A percentile compares a stretch with the other conserved stretches of the same genome.
Conservation (phyloP, 2,113 vertebrate species). For the Gobiocypris rarus region DNA sequence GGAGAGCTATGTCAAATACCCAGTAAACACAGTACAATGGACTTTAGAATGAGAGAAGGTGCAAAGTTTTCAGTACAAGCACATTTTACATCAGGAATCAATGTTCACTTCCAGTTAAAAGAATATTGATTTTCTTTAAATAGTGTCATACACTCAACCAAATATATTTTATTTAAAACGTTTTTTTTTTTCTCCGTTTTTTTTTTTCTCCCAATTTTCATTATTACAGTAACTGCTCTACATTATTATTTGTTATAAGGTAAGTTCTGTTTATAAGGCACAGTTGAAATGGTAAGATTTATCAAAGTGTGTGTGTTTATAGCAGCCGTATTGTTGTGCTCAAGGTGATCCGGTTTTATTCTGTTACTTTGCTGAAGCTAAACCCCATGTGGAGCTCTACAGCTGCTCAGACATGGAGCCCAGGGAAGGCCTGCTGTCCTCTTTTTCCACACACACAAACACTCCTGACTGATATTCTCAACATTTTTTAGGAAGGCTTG, state of each 20-base stretch:
- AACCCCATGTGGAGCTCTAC: conserved; percentile 54
- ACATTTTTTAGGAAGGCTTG: not conserved
- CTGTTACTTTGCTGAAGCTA: conserved; percentile 51
- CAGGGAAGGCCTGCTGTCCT: conserved; percentile 30
- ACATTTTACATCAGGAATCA: not conserved
- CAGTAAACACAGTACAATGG: not conserved
- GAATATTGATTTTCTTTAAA: not conserved
- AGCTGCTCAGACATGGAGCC: conserved; percentile 58
- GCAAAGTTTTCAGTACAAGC: not conserved
- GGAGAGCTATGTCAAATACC: conserved; percentile 19
- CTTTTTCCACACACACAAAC: conserved; percentile 4
- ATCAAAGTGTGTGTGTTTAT: not conserved
- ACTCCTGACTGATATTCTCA: not conserved
- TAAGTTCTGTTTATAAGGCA: not conserved
- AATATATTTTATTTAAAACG: too few species aligned
- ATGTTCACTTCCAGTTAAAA: not conserved
- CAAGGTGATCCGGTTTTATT: conserved; percentile 6
- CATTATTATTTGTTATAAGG: not conserved
- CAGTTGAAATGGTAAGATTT: not conserved
- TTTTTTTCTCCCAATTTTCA: too few species aligned
- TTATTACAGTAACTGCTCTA: not conserved
- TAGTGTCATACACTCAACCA: not conserved
- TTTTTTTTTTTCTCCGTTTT: too few species aligned
- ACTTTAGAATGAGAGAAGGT: not conserved
- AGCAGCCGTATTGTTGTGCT: not conserved